Evolutionary conservation across 1,140 invertebrate species (phyloP).

Genomic region (Leptopilina clavipes): DNA sequence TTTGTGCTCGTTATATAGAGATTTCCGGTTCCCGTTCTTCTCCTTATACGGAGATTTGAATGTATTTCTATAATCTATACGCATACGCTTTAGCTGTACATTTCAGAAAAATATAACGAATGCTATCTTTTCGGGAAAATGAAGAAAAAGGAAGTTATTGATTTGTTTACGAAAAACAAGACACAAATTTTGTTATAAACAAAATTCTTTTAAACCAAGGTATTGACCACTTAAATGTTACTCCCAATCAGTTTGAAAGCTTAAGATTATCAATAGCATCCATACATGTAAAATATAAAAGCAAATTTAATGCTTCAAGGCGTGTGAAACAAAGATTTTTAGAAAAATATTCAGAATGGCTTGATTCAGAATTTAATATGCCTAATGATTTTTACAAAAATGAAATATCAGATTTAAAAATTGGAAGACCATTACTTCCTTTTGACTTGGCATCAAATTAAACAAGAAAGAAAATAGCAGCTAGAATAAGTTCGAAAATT

Average conservation of each 20-base stretch:
- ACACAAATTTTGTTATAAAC: constrained; percentile 2
- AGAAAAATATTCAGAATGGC: neutral
- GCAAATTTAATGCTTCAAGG: neutral
- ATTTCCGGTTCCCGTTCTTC: neutral
- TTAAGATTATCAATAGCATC: constrained; percentile 3
- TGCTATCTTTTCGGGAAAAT: neutral
- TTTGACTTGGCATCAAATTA: neutral
- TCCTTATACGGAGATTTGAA: neutral
- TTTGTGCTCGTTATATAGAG: too few relatives aligned
- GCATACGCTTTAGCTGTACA: constrained; percentile 5
- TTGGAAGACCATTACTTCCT: constrained; percentile 7
- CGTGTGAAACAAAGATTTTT: neutral
- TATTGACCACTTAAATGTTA: neutral
- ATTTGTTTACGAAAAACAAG: constrained; percentile 6
- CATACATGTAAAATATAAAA: constrained; percentile 4
- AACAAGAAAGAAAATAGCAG: neutral
- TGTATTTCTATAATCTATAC: neutral
- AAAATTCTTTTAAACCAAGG: neutral
- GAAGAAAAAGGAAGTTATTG: constrained; percentile 8
- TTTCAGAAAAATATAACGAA: neutral
- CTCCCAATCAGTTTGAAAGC: constrained; percentile 2
- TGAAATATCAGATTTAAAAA: neutral
- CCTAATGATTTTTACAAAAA: constrained; percentile 1
- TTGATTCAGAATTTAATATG: constrained; percentile 5
- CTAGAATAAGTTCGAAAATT: neutral